phyloP scores from a whole-genome alignment of 2,888 invertebrate genomes.

The Bhutanitis thaidina region DNA sequence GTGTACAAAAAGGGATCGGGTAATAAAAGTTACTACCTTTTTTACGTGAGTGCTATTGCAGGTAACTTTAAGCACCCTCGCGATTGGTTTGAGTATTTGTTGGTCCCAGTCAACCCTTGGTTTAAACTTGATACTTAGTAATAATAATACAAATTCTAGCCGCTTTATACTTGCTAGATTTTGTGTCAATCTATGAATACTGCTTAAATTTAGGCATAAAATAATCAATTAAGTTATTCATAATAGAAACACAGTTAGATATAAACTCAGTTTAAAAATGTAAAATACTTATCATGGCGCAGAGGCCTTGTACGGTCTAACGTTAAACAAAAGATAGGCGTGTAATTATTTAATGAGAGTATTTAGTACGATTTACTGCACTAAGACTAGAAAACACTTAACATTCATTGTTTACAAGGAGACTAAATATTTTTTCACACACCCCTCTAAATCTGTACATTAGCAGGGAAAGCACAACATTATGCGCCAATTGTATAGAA shows the following conservation, averaged over 20 bases:
- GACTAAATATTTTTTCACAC: background rate
- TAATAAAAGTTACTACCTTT: constrained; percentile 19
- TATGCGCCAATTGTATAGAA: constrained; percentile 4
- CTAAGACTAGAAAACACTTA: no score
- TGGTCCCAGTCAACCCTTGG: constrained; percentile 14
- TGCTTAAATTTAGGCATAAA: no score
- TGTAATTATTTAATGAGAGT: no score
- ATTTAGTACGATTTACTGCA: no score
- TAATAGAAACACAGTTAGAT: no score
- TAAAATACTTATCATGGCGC: no score
- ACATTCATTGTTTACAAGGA: no score
- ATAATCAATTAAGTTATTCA: no score
- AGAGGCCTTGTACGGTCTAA: no score
- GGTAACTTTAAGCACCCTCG: constrained; percentile 28
- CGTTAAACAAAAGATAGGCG: no score
- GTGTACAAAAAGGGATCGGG: constrained; percentile 16
- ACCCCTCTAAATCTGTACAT: background rate
- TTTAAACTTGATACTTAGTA: constrained; percentile 15
- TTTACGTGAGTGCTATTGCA: constrained; percentile 19
- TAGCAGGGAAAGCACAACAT: constrained; percentile 9
- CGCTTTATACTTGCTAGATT: background rate
- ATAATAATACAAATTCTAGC: background rate
- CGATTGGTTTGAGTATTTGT: constrained; percentile 16
- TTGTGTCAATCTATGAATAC: no score
- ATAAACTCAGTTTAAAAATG: no score